Conservation (phyloP, 2,888 invertebrate genomes). For the Troides oblongomaculatus region DNA sequence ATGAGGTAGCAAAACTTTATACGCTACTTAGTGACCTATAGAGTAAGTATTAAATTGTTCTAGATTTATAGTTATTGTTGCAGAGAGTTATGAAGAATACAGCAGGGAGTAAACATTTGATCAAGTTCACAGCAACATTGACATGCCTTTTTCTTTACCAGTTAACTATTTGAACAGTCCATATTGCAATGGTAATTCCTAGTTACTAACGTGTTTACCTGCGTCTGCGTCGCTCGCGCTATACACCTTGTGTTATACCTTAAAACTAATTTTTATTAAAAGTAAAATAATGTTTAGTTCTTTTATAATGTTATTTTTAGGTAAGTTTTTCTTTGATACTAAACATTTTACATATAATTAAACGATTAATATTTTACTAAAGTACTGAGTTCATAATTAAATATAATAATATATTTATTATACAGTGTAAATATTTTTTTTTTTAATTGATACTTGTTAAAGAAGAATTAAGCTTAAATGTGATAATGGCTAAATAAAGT, state of each 20-base stretch:
- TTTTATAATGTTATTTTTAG: constrained; percentile 47
- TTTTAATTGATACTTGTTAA: too few species aligned
- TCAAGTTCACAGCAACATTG: constrained; percentile 9
- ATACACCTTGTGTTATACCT: constrained; percentile 41
- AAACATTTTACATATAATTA: not conserved
- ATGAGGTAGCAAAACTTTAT: too few species aligned
- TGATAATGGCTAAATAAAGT: too few species aligned
- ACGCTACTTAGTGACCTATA: too few species aligned
- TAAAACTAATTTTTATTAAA: constrained; percentile 33
- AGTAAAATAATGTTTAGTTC: constrained; percentile 51
- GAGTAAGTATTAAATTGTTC: too few species aligned
- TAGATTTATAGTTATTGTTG: too few species aligned
- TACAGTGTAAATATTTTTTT: too few species aligned
- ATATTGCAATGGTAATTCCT: constrained; percentile 54
- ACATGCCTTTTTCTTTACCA: constrained; percentile 6
- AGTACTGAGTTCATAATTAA: too few species aligned
- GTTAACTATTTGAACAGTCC: constrained; percentile 44
- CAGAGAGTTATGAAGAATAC: too few species aligned
- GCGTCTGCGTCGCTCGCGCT: constrained; percentile 38
- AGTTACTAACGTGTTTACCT: constrained; percentile 52
- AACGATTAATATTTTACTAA: not conserved
- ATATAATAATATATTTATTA: too few species aligned
- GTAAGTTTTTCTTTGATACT: constrained; percentile 43
- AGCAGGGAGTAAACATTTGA: constrained; percentile 7
- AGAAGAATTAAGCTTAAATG: too few species aligned